Base-by-base conservation (phyloP, 2,888 invertebrate species). In the Linyphia triangularis region DNA sequence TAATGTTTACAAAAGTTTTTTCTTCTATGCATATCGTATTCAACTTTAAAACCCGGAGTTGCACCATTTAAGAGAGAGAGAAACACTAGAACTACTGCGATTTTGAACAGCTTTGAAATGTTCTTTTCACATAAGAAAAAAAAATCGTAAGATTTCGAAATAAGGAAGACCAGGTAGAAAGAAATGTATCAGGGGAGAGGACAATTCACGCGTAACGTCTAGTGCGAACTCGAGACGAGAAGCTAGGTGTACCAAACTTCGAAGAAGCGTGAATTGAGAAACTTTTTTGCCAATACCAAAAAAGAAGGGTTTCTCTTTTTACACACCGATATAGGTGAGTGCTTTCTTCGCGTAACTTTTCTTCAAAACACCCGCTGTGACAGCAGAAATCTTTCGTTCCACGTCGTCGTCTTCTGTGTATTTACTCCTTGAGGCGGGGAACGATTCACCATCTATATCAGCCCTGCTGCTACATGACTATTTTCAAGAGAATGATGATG, bases 141-240 rank as follows among this genome's bases (percentile, higher is more conserved):
- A 33, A 33, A 33, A 33, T 4, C 4, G 4, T 4, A 33, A 33
- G 33, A 33, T 6, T 33, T 9, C 33, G 33, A 33, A 33, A 33
- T 9, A 33, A 28, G 78, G 22, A 40, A 1, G 26, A 30, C 51
- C n/a, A 78, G 19, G 28, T 9, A 37, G 19, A 28, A 30, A 26
- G 67, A 69, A 30, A 51, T 43, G 43, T 43, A 79, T 26, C 67
- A 79, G 26, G 28, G 43, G 22, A n/a, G n/a, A 65, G 28, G 28
- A 19, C 37, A 37, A 81, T 33, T 69, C 69, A 69, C 33, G 57
- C 33, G 69, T 67, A 81, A 81, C 81, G 69, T 59, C 24, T 33
- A 67, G 57, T 69, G 81, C 43, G 81, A 69, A 81, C 22, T 72
- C 37, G 24, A 26, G 26, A 72, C 40, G 40, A 69, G 9, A 16